Evolutionary conservation across 2,797 vertebrate species (phyloP).

Genomic region (Rachycentron canadum): DNA sequence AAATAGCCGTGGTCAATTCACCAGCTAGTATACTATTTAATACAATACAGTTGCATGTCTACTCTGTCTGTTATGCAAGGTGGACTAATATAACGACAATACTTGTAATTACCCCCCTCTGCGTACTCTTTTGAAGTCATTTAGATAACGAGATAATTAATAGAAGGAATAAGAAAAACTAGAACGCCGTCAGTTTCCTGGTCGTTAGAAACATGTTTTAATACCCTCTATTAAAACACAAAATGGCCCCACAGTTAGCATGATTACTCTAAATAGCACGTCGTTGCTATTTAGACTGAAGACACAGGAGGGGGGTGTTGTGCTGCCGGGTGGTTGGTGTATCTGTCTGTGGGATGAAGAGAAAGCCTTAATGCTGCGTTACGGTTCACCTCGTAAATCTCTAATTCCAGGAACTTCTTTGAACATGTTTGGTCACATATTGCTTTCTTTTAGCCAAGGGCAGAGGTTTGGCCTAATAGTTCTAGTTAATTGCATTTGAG

Average conservation of each 20-base stretch:
- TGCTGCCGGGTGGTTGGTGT: conserved; percentile 55
- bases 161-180: background rate
- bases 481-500: background rate
- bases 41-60: fast-evolving
- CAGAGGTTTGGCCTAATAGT: too few species aligned
- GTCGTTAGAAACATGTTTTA: background rate
- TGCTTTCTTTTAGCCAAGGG: background rate
- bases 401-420: background rate
- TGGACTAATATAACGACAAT: fast-evolving
- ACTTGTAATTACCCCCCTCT: background rate
- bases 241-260: background rate
- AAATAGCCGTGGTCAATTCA: fast-evolving
- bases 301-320: conserved; percentile 83
- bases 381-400: conserved; percentile 44
- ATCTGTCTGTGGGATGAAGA: conserved; percentile 27
- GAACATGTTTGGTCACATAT: background rate
- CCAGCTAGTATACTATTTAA: fast-evolving
- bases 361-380: conserved; percentile 65
- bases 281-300: conserved; percentile 72
- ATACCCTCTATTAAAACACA: fast-evolving
- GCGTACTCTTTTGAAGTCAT: background rate
- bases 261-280: conserved; percentile 12
- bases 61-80: fast-evolving
- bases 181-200: background rate
- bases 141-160: background rate